Conservation (phyloP, 2,888 invertebrate species). For the Habrosyne pyritoides region DNA sequence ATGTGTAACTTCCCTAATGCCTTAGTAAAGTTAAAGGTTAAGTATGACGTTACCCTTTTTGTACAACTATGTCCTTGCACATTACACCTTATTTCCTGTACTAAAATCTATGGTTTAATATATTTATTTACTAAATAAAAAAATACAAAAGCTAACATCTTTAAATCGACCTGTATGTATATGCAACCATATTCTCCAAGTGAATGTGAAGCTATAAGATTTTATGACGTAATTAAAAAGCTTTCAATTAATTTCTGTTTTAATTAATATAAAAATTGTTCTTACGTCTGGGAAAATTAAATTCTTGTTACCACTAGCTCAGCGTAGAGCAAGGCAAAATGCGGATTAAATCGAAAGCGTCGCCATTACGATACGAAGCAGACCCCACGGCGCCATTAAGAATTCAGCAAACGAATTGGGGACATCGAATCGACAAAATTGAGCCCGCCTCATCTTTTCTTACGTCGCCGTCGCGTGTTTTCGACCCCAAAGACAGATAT, state of each 20-base stretch:
- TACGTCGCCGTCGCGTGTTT: conserved; percentile 70
- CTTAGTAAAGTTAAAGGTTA: no score
- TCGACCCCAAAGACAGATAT: conserved; percentile 64
- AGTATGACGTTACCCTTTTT: no score
- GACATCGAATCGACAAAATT: conserved; percentile 81
- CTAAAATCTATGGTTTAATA: no score
- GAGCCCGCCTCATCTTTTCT: conserved; percentile 76
- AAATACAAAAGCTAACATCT: no score
- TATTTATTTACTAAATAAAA: no score
- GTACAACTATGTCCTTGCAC: no score
- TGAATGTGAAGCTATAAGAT: no score
- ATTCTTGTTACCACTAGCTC: conserved; percentile 54
- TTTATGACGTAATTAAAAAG: neutral
- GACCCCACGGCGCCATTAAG: conserved; percentile 71
- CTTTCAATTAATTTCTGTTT: neutral
- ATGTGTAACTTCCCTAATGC: no score
- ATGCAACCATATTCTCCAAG: no score
- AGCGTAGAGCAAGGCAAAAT: conserved; percentile 49
- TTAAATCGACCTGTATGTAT: no score
- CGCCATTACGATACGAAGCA: conserved; percentile 62
- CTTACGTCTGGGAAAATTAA: conserved; percentile 50
- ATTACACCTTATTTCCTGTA: no score
- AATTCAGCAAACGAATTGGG: conserved; percentile 79
- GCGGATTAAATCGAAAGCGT: conserved; percentile 75
- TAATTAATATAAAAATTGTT: conserved; percentile 13